These are phyloP conservation scores for Harpagus bidentatus DNA, from an alignment of 2,113 vertebrate species.

Conservation along the genomic window DNA sequence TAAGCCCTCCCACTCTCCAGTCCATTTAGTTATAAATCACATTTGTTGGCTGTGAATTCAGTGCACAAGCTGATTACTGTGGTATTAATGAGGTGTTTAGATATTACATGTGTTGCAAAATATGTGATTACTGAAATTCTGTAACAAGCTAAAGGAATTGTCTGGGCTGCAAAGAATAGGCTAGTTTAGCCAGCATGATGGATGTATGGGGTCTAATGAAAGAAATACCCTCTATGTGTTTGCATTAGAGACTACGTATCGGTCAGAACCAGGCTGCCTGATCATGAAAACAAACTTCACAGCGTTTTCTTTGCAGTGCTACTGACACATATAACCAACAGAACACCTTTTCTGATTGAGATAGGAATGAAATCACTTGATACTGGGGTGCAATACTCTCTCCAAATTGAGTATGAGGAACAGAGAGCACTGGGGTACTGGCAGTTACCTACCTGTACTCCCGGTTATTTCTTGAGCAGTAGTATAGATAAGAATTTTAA, in stretches of 20 bases:
- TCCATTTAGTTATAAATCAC: not conserved
- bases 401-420: not conserved
- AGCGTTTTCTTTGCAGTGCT: not conserved
- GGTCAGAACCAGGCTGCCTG: not conserved
- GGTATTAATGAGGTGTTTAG: not conserved
- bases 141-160: not conserved
- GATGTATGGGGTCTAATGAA: not conserved
- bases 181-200: not conserved
- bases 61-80: not conserved
- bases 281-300: not conserved
- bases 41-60: not conserved
- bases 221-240: not conserved
- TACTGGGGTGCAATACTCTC: not conserved
- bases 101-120: not conserved
- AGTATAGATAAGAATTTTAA: slow-evolving; percentile 11
- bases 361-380: not conserved
- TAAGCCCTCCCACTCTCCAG: not conserved
- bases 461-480: not conserved
- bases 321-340: not conserved
- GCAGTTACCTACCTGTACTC: not conserved
- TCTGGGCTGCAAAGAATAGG: not conserved
- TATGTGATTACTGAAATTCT: not conserved
- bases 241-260: not conserved
- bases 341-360: not conserved
- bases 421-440: not conserved